Conservation (phyloP, 2,113 vertebrate genomes). For the Hystrix brachyura region DNA sequence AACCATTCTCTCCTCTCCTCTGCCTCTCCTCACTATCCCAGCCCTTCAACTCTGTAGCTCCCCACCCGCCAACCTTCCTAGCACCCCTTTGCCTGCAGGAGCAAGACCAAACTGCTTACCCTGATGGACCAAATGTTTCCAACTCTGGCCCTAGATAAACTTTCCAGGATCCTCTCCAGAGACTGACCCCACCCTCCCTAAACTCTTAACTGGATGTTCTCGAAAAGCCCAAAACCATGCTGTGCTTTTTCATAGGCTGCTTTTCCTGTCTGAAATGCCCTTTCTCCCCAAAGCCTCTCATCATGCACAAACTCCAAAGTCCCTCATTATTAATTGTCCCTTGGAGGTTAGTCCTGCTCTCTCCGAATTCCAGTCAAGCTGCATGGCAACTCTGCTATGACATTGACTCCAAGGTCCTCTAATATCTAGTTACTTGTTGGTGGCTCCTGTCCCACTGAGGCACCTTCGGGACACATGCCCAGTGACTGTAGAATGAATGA, state of each 20-base stretch:
- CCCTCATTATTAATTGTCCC: neutral
- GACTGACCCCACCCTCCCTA: conserved; percentile 20
- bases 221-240: neutral
- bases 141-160: neutral
- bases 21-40: neutral
- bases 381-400: too few relatives aligned
- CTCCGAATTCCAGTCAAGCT: neutral
- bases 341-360: neutral
- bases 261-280: neutral
- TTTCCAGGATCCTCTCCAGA: conserved; percentile 9
- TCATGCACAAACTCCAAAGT: neutral
- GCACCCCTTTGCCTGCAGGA: neutral
- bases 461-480: neutral
- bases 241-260: neutral
- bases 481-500: neutral
- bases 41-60: neutral
- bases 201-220: conserved; percentile 11
- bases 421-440: neutral
- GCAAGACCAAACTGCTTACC: neutral
- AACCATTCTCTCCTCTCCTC: too few relatives aligned
- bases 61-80: neutral
- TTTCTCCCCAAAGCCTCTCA: neutral
- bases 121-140: neutral
- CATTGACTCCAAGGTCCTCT: neutral
- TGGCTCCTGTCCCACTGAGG: neutral